phyloP scores from a whole-genome alignment of 2,797 vertebrate species.

The Phyllotis vaccarum region DNA sequence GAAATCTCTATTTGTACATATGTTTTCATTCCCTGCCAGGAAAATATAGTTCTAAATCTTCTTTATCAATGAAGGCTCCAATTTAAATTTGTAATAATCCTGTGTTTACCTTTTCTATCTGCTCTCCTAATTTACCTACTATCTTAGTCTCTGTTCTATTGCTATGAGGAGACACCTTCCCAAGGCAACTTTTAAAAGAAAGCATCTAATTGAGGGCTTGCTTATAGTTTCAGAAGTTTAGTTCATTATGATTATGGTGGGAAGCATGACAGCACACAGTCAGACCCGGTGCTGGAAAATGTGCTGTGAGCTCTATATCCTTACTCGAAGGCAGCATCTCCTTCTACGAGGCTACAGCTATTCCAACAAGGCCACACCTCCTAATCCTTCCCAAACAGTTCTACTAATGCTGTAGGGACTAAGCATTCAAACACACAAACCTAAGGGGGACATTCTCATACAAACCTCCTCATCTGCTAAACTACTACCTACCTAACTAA shows the following conservation, averaged over 20 bases:
- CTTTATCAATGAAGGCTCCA: background rate
- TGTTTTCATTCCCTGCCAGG: background rate
- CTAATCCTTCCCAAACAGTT: background rate
- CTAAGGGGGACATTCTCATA: background rate
- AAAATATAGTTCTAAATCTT: background rate
- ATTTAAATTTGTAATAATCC: background rate
- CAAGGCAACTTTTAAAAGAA: background rate
- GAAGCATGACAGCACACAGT: background rate
- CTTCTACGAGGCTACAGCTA: background rate
- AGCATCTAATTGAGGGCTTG: background rate
- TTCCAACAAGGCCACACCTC: background rate
- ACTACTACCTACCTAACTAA: background rate
- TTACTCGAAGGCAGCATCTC: background rate
- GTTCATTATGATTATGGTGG: background rate
- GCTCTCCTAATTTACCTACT: background rate
- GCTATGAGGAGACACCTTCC: background rate
- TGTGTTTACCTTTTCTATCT: background rate
- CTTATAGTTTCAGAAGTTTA: background rate
- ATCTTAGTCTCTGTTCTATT: background rate
- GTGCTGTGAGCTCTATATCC: background rate
- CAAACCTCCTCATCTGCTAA: background rate
- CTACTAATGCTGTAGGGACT: background rate
- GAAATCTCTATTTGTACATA: background rate
- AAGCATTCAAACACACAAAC: background rate
- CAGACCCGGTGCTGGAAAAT: no score